Conservation (phyloP, 1,140 invertebrate genomes). For the Cylas formicarius region DNA sequence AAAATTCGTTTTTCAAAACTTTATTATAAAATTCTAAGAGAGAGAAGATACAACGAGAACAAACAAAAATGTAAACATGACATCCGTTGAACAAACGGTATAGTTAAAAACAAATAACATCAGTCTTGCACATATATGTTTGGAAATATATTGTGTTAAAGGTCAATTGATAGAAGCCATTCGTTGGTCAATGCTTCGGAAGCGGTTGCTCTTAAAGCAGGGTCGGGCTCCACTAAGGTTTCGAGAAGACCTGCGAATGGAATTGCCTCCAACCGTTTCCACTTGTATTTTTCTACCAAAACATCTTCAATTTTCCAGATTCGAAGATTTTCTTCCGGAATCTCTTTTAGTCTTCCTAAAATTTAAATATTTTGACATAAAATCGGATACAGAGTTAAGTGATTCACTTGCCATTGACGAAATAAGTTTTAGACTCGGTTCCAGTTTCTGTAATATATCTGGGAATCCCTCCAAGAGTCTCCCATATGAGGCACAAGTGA, state of each 20-base stretch:
- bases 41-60: slow-evolving; percentile 7
- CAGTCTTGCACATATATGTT: slow-evolving; percentile 16
- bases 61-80: slow-evolving; percentile 10
- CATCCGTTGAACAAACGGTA: too few relatives aligned
- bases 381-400: slow-evolving; percentile 2
- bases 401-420: slow-evolving; percentile 24
- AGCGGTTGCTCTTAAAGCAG: slow-evolving; percentile 81
- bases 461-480: slow-evolving; percentile 92
- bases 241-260: slow-evolving; percentile 87
- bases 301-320: slow-evolving; percentile 91
- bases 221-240: slow-evolving; percentile 92
- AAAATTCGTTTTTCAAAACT: slow-evolving; percentile 6
- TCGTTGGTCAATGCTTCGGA: slow-evolving; percentile 84
- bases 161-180: slow-evolving; percentile 55
- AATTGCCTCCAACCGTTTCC: slow-evolving; percentile 75
- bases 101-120: slow-evolving; percentile 13
- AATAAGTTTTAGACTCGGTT: slow-evolving; percentile 38
- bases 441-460: slow-evolving; percentile 81
- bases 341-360: slow-evolving; percentile 76
- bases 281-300: slow-evolving; percentile 92
- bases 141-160: slow-evolving; percentile 13
- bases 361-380: slow-evolving; percentile 10
- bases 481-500: slow-evolving; percentile 96
- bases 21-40: slow-evolving; percentile 15
- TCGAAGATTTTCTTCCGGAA: slow-evolving; percentile 70